phyloP scores from a whole-genome alignment of 1,140 invertebrate species.

The Tenebrio molitor region DNA sequence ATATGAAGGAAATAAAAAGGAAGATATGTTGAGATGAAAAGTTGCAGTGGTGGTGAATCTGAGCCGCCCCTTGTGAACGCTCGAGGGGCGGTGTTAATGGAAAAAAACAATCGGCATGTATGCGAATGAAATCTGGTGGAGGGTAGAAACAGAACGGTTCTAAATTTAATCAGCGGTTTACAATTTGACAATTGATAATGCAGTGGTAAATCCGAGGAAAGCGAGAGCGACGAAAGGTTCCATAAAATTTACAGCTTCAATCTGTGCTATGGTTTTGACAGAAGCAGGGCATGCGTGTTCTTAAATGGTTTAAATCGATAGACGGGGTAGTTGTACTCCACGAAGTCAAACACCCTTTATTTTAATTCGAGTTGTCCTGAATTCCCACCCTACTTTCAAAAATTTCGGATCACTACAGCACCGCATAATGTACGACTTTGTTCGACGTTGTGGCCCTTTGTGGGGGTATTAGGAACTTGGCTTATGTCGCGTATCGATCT shows the following conservation, averaged over 20 bases:
- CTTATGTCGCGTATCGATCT: constrained; percentile 14
- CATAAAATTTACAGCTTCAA: constrained; percentile 39
- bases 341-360: constrained; percentile 32
- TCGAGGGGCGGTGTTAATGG: not conserved
- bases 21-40: too few relatives aligned
- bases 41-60: too few relatives aligned
- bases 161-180: constrained; percentile 24
- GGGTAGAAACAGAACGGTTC: too few relatives aligned
- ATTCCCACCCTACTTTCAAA: constrained; percentile 33
- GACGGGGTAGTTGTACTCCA: constrained; percentile 42
- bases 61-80: too few relatives aligned
- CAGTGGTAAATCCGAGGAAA: constrained; percentile 1
- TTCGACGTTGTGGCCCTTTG: not conserved
- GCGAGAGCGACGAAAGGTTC: constrained; percentile 10
- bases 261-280: constrained; percentile 46
- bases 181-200: constrained; percentile 23
- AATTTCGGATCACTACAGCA: constrained; percentile 22
- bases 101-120: constrained; percentile 7
- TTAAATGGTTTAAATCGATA: constrained; percentile 49
- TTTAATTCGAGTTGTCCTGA: constrained; percentile 42
- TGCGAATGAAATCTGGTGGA: not conserved
- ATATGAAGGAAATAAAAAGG: too few relatives aligned
- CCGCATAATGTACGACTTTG: not conserved
- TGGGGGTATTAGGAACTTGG: not conserved
- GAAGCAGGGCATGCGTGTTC: constrained; percentile 47